Conservation (phyloP, 2,888 invertebrate genomes). For the Linyphia triangularis region DNA sequence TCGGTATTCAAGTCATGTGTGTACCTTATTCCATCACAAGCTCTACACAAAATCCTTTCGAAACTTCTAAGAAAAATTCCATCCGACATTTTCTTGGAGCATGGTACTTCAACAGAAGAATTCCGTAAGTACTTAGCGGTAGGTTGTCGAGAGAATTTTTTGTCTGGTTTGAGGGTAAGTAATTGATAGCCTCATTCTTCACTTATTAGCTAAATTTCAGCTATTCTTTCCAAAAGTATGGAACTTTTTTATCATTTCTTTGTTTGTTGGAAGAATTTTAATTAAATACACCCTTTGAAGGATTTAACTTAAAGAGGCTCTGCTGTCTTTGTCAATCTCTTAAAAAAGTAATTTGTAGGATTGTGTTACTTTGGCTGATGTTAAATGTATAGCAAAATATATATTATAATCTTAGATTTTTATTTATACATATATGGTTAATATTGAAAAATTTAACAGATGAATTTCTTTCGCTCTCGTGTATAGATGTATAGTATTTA, state of each 20-base stretch:
- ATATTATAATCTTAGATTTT: no score
- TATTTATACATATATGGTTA: no score
- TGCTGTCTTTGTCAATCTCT: constrained; percentile 4
- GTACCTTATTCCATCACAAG: constrained; percentile 5
- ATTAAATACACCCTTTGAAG: constrained; percentile 25
- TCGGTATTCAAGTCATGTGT: background rate
- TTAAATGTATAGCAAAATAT: no score
- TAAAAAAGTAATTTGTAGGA: background rate
- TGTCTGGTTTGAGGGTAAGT: constrained; percentile 33
- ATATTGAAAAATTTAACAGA: no score
- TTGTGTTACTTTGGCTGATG: background rate
- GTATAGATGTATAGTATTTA: no score
- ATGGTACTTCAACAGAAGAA: constrained; percentile 7
- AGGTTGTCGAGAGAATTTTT: constrained; percentile 20
- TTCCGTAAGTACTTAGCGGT: constrained; percentile 7
- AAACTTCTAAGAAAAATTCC: constrained; percentile 38
- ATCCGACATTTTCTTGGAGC: background rate
- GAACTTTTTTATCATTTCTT: background rate
- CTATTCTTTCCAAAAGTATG: background rate
- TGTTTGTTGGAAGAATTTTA: constrained; percentile 35
- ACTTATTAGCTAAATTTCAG: constrained; percentile 45
- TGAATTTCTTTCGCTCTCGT: no score
- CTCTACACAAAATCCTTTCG: constrained; percentile 26
- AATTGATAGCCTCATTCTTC: constrained; percentile 39
- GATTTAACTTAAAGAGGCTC: background rate